Conservation (phyloP, 2,797 vertebrate genomes). For the Falco naumanni region DNA sequence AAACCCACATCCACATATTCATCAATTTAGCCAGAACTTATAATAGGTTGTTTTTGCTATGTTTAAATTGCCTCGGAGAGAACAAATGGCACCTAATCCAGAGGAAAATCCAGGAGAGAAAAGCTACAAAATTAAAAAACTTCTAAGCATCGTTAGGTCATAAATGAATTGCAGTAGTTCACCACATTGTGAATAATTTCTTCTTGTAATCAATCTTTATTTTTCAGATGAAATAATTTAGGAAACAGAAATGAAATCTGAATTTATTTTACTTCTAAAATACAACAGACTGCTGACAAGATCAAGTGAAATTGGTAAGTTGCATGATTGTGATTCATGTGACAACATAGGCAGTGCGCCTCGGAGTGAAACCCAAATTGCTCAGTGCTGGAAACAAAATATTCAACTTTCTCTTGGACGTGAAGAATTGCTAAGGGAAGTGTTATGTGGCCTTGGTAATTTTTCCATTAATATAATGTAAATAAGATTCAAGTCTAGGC, state of each 20-base stretch:
- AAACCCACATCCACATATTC: not conserved
- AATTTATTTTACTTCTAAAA: constrained; percentile 10
- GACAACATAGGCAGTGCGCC: not conserved
- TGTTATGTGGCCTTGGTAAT: not conserved
- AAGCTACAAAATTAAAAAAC: not conserved
- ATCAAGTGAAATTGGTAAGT: not conserved
- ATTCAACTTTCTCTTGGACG: not conserved
- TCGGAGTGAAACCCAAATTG: constrained; percentile 5
- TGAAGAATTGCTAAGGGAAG: not conserved
- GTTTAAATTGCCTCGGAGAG: not conserved
- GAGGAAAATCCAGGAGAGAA: not conserved
- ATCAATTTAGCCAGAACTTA: not conserved
- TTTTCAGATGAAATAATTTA: not conserved
- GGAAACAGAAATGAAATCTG: not conserved
- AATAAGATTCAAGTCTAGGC: not conserved
- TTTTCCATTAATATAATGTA: not conserved
- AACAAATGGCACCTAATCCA: not conserved
- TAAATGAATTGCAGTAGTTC: not conserved
- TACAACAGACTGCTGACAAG: not conserved
- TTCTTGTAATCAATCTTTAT: not conserved
- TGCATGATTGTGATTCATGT: constrained; percentile 11
- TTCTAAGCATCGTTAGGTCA: not conserved
- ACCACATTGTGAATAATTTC: not conserved
- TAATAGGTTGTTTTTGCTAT: not conserved
- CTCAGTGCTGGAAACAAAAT: not conserved